phyloP scores from a whole-genome alignment of 64 coral and sea anemone species.

The Montipora efflorescens region DNA sequence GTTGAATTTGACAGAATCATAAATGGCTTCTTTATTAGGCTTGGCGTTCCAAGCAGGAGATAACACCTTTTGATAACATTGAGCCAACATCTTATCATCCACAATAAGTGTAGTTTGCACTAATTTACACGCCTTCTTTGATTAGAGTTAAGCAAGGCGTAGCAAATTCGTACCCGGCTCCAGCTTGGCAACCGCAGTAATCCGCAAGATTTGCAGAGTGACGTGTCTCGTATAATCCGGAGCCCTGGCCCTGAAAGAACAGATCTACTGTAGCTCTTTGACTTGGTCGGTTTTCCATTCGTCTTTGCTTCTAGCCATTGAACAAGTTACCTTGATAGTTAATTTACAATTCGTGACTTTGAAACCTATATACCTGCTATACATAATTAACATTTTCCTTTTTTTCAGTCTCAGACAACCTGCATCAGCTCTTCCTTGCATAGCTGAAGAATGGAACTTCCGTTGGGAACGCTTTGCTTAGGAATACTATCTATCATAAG shows the following conservation, averaged over 20 bases:
- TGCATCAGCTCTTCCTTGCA: neutral
- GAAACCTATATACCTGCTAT: no score
- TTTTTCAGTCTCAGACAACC: constrained; percentile 12
- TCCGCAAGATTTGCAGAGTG: neutral
- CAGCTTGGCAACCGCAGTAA: neutral
- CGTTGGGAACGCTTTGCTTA: neutral
- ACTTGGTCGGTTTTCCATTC: neutral
- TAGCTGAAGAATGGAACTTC: neutral
- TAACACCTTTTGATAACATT: neutral
- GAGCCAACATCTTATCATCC: neutral
- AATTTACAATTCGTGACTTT: constrained; percentile 4
- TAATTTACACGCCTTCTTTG: constrained; percentile 31
- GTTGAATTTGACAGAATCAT: neutral
- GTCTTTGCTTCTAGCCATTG: neutral
- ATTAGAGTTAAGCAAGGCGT: constrained; percentile 1
- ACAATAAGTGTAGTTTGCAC: constrained; percentile 6
- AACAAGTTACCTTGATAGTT: neutral
- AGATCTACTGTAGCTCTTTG: neutral
- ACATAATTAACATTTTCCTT: neutral
- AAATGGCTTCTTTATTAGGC: neutral
- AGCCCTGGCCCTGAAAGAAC: neutral
- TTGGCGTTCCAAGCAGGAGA: neutral
- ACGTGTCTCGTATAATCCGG: neutral
- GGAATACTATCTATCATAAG: neutral
- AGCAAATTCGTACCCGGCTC: neutral